Percentiles rank a stretch among this genome's conserved stretches.
These are phyloP conservation scores for Barnardius zonarius DNA, from an alignment of 2,113 vertebrate species.

Conservation along the genomic window DNA sequence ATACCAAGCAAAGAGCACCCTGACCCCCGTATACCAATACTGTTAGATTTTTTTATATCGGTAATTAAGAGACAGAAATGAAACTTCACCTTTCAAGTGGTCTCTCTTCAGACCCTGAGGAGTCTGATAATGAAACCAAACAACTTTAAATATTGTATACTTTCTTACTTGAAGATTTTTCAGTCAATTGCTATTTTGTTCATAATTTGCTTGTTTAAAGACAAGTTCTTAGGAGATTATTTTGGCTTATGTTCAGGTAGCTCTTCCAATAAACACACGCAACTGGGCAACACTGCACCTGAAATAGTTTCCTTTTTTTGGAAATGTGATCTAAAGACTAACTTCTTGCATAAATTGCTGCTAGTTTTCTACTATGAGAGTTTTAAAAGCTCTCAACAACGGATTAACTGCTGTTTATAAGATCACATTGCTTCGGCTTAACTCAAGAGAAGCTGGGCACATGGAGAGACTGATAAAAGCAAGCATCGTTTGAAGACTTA, in stretches of 20 bases:
- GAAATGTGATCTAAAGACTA: neutral
- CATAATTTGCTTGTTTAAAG: neutral
- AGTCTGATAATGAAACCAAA: neutral
- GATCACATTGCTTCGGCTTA: neutral
- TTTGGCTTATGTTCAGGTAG: neutral
- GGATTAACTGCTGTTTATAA: neutral
- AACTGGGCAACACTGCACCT: neutral
- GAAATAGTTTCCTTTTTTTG: conserved; percentile 15
- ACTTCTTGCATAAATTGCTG: neutral
- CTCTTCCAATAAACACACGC: neutral
- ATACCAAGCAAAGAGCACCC: neutral
- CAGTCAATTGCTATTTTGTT: neutral
- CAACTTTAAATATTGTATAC: neutral
- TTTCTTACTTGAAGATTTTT: neutral
- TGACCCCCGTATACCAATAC: neutral
- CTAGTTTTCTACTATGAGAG: neutral
- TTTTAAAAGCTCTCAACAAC: neutral
- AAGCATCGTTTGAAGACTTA: neutral
- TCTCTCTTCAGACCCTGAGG: neutral
- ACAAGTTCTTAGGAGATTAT: neutral
- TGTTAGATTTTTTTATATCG: neutral
- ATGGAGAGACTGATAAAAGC: neutral
- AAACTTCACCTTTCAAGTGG: neutral
- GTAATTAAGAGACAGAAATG: neutral
- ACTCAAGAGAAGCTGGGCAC: neutral